A percentile compares a stretch with the other conserved stretches of the same genome.
Evolutionary conservation across 2,888 invertebrate species (phyloP).

Genomic region (Sarcophaga caerulescens): DNA sequence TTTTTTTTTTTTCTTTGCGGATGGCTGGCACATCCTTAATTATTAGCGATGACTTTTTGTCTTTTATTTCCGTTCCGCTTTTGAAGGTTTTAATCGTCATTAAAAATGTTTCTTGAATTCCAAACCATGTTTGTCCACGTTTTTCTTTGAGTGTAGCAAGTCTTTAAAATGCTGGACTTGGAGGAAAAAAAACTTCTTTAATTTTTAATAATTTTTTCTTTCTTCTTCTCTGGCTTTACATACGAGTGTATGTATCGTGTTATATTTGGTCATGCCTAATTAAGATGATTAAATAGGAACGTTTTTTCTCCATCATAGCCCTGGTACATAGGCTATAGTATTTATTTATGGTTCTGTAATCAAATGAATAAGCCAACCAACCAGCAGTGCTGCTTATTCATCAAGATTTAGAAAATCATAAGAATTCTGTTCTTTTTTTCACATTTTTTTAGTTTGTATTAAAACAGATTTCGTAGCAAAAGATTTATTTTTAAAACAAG

Average conservation of each 20-base stretch:
- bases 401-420: slow-evolving; percentile 15
- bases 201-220: slow-evolving; percentile 16
- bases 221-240: neutral
- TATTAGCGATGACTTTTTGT: slow-evolving; percentile 40
- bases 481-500: too few relatives aligned
- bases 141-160: slow-evolving; percentile 30
- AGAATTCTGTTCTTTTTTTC: neutral
- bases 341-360: neutral
- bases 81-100: slow-evolving; percentile 3
- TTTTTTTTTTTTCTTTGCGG: neutral
- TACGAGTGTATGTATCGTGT: slow-evolving; percentile 25
- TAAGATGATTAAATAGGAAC: slow-evolving; percentile 62
- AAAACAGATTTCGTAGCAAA: too few relatives aligned
- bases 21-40: slow-evolving; percentile 47
- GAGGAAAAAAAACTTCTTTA: slow-evolving; percentile 18
- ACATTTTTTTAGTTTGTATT: too few relatives aligned
- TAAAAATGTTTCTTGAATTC: neutral
- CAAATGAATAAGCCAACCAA: slow-evolving; percentile 32
- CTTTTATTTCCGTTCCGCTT: slow-evolving; percentile 42
- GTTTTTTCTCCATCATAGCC: slow-evolving; percentile 27
- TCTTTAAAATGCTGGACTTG: too few relatives aligned
- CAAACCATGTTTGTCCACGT: slow-evolving; percentile 9
- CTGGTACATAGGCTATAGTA: too few relatives aligned
- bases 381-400: slow-evolving; percentile 32
- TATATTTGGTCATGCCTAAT: slow-evolving; percentile 66